phyloP scores from a whole-genome alignment of 2,888 invertebrate species.

The Ptilodon capucinus region DNA sequence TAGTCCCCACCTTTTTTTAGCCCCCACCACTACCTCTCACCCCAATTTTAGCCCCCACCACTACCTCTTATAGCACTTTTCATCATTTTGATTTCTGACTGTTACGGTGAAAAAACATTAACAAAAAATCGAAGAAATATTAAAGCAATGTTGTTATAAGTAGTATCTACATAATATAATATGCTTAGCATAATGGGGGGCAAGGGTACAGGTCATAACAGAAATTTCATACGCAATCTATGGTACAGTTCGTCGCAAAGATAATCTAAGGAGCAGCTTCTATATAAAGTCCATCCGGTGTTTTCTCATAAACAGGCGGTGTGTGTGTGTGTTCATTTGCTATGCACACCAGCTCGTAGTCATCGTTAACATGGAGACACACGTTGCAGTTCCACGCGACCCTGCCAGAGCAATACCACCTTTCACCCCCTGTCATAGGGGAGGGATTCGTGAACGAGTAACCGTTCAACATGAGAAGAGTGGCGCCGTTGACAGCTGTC shows the following conservation, averaged over 20 bases:
- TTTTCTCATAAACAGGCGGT: conserved; percentile 65
- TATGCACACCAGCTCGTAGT: conserved; percentile 72
- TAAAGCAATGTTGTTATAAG: too few species aligned
- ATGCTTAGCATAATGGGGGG: too few species aligned
- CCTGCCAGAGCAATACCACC: conserved; percentile 74
- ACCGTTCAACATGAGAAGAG: conserved; percentile 70
- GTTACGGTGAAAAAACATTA: too few species aligned
- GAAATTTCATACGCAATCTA: not conserved
- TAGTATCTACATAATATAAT: too few species aligned
- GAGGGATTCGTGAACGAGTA: conserved; percentile 72
- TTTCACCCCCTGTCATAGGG: conserved; percentile 68
- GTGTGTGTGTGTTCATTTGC: conserved; percentile 65
- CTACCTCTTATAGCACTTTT: too few species aligned
- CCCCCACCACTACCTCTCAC: too few species aligned
- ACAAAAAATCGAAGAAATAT: too few species aligned
- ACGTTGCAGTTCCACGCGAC: conserved; percentile 63
- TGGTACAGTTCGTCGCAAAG: not conserved
- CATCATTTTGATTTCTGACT: too few species aligned
- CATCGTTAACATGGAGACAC: conserved; percentile 73
- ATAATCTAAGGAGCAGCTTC: conserved; percentile 33
- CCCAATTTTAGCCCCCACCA: too few species aligned
- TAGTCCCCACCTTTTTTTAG: too few species aligned
- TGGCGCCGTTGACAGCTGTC: conserved; percentile 71
- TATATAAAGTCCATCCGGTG: conserved; percentile 59
- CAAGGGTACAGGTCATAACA: too few species aligned